Evolutionary conservation across 2,888 invertebrate species (phyloP), one percentile per base, ranked within the genome.

Genomic region (Pantelozetes paolii): DNA sequence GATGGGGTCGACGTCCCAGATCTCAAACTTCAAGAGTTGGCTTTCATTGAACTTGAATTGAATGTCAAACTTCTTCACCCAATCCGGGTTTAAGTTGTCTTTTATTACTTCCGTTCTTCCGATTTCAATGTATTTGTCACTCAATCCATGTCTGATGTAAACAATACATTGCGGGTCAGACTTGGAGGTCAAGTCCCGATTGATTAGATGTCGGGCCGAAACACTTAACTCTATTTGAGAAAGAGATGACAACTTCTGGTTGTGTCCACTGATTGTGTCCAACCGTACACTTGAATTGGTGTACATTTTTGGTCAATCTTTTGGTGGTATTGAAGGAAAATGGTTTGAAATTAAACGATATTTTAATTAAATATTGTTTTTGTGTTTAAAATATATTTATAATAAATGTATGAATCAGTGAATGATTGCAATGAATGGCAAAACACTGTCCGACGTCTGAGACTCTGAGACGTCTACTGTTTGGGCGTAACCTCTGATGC

Each of bases 41-140:
- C 85, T 84, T 77, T 86, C 84, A 78, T 87, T 86, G 82, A 87
- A 87, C 73, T 82, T 83, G 79, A 86, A 87, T 45, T 84, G 83
- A 54, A 86, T 78, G 30, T 83, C 80, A 78, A 87, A 83, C 79
- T 85, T 85, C 30, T 81, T 84, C 1, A 84, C 84, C 83, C 86
- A 85, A 77, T 85, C 83, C 9, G 85, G 85, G 79, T 84, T 83
- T 40, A 84, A 79, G 30, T 80, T 82, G 79, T 85, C 84, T 71
- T 81, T 79, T 62, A 85, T 82, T 18, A 80, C 80, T 80, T 85
- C 84, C 0, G 84, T 84, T 59, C 84, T 79, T 71, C 81, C 81
- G 50, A 80, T 79, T 82, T 82, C 84, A 48, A 80, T 80, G 18
- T 78, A 79, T 42, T 79, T 48, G 45, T 73, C 77, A 26, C 28